These are phyloP conservation scores for Eulemur coronatus DNA, from an alignment of 2,797 vertebrate genomes.

Conservation along the genomic window DNA sequence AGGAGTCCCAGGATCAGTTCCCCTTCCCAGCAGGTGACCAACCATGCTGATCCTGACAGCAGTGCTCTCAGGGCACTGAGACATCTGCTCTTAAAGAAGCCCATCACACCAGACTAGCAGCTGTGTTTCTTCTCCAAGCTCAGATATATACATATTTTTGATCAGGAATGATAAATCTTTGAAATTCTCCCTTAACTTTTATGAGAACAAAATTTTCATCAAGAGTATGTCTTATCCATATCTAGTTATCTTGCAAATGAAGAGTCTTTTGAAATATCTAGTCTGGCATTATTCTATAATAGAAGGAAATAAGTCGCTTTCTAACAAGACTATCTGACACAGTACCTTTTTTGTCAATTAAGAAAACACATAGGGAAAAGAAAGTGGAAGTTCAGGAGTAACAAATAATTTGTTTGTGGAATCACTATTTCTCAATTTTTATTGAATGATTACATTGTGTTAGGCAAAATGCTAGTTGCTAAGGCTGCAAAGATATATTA, in stretches of 20 bases:
- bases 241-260: background rate
- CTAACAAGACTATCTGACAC: background rate
- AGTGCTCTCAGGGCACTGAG: background rate
- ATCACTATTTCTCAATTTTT: background rate
- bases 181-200: background rate
- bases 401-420: background rate
- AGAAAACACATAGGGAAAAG: background rate
- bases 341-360: background rate
- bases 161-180: background rate
- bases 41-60: background rate
- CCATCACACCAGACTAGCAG: background rate
- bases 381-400: background rate
- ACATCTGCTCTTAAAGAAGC: background rate
- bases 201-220: background rate
- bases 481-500: background rate
- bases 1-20: background rate
- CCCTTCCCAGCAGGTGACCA: background rate
- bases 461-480: background rate
- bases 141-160: background rate
- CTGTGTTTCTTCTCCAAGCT: background rate
- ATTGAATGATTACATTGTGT: background rate
- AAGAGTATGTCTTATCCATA: background rate
- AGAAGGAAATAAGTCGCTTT: background rate
- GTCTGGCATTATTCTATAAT: background rate
- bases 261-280: background rate